A percentile compares a stretch with the other conserved stretches of the same genome.
These are phyloP conservation scores for Galaxea fascicularis DNA, from an alignment of 92 coral and sea anemone species.

Conservation along the genomic window DNA sequence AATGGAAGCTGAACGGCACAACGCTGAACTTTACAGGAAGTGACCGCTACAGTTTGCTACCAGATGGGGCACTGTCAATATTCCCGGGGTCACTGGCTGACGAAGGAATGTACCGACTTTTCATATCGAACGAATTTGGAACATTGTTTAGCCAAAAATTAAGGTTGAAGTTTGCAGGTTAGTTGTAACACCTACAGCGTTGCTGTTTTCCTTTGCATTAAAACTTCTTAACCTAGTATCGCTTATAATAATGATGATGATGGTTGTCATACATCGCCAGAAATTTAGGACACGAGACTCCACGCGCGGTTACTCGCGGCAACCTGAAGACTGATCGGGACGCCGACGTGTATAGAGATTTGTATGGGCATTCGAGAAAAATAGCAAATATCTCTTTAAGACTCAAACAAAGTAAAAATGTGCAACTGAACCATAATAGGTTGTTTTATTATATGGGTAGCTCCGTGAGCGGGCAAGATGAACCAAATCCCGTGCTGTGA, in stretches of 20 bases:
- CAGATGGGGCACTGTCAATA: background rate
- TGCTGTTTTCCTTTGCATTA: background rate
- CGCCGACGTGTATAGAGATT: too few relatives aligned
- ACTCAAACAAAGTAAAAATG: too few relatives aligned
- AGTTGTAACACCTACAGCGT: background rate
- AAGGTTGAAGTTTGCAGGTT: slow-evolving; percentile 61
- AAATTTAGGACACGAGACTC: too few relatives aligned
- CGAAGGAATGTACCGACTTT: slow-evolving; percentile 68
- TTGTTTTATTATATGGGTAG: too few relatives aligned
- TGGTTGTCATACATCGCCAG: background rate
- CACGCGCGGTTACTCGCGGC: too few relatives aligned
- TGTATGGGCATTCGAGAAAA: too few relatives aligned
- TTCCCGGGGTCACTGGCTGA: background rate
- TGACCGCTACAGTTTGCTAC: background rate
- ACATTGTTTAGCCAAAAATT: slow-evolving; percentile 38
- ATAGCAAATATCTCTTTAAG: too few relatives aligned
- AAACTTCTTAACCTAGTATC: background rate
- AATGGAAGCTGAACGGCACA: slow-evolving; percentile 53
- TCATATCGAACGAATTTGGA: slow-evolving; percentile 65
- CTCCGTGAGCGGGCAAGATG: too few relatives aligned
- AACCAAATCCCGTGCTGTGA: too few relatives aligned
- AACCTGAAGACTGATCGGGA: too few relatives aligned
- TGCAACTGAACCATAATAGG: too few relatives aligned
- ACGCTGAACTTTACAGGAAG: background rate
- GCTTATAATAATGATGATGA: background rate